Evolutionary conservation across 2,797 vertebrate species (phyloP).

Genomic region (Poecilia wingei): DNA sequence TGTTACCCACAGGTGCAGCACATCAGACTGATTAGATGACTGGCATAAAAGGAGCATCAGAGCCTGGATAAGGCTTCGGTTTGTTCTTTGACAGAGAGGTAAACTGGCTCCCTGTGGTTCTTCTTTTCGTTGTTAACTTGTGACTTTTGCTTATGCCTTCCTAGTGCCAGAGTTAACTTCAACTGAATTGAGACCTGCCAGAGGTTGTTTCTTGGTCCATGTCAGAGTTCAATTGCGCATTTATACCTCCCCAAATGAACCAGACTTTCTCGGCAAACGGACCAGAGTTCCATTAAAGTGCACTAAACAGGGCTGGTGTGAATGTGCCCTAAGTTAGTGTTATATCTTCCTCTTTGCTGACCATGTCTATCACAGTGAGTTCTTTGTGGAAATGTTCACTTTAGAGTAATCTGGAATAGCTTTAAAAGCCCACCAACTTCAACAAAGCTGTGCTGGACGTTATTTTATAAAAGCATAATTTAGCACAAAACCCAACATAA

Average conservation of each 20-base stretch:
- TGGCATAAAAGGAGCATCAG: not conserved
- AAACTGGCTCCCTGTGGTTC: not conserved
- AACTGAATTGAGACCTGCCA: too few relatives aligned
- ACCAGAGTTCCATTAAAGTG: too few relatives aligned
- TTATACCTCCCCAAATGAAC: too few relatives aligned
- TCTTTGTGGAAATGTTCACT: constrained; percentile 11
- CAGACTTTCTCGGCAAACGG: too few relatives aligned
- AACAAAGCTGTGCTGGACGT: not conserved
- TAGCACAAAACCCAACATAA: constrained; percentile 10
- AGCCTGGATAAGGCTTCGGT: not conserved
- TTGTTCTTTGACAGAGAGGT: not conserved
- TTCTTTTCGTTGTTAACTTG: not conserved
- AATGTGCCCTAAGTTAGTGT: too few relatives aligned
- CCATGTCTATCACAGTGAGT: not conserved
- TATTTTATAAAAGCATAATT: constrained; percentile 5
- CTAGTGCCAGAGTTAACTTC: too few relatives aligned
- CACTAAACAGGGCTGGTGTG: too few relatives aligned
- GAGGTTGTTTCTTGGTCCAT: too few relatives aligned
- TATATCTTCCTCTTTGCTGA: not conserved
- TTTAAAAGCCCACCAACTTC: not conserved
- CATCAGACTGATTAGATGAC: not conserved
- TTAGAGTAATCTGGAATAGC: constrained; percentile 1
- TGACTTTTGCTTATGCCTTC: not conserved
- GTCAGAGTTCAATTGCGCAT: too few relatives aligned
- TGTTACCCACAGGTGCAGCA: too few relatives aligned